Evolutionary conservation across 2,888 invertebrate species (phyloP).

Genomic region (Drosophila gaucha): DNA sequence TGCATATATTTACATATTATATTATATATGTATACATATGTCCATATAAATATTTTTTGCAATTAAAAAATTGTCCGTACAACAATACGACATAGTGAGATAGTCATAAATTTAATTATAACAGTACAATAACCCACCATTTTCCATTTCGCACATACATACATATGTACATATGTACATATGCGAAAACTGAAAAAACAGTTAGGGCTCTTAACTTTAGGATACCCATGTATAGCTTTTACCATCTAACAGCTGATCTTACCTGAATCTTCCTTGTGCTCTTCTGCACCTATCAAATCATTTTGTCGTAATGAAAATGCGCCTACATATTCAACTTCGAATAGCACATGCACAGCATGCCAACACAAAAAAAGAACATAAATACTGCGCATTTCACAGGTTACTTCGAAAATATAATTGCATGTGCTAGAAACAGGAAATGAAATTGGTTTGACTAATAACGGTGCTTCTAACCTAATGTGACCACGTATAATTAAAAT

Average conservation of each 20-base stretch:
- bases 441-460: constrained; percentile 4
- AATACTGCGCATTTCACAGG: constrained; percentile 22
- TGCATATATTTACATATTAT: too few relatives aligned
- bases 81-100: constrained; percentile 12
- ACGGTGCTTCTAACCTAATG: constrained; percentile 41
- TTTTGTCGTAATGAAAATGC: constrained; percentile 59
- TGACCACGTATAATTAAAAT: constrained; percentile 23
- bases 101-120: constrained; percentile 3
- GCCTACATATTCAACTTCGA: constrained; percentile 3
- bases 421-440: neutral
- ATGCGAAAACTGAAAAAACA: too few relatives aligned
- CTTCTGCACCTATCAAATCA: constrained; percentile 23
- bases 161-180: too few relatives aligned
- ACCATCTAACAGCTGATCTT: neutral
- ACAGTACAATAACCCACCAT: constrained; percentile 26
- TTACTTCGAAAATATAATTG: neutral
- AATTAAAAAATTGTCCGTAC: too few relatives aligned
- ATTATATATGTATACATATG: neutral
- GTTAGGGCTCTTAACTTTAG: too few relatives aligned
- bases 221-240: neutral
- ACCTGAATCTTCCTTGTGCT: constrained; percentile 26
- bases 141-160: neutral
- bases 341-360: constrained; percentile 21
- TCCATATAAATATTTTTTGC: too few relatives aligned
- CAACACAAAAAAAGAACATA: constrained; percentile 28